Conservation (phyloP, 2,113 vertebrate genomes). For the Rousettus leschenaultii region DNA sequence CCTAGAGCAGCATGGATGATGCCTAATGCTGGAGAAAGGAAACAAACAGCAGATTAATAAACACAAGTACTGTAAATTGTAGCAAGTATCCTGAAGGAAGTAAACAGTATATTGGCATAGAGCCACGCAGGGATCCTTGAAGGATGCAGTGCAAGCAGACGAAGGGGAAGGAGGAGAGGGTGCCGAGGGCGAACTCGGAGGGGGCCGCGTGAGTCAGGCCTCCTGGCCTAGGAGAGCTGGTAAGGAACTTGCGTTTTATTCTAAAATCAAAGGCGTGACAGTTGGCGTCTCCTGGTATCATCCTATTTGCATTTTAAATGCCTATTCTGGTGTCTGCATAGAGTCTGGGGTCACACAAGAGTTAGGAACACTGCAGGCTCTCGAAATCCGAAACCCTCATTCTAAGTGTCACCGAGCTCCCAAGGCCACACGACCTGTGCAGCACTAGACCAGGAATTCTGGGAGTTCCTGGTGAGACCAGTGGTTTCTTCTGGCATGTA, state of each 20-base stretch:
- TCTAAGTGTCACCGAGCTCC: not conserved
- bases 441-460: not conserved
- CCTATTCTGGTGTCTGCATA: not conserved
- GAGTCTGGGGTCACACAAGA: not conserved
- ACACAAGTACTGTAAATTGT: rapidly evolving
- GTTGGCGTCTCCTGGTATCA: not conserved
- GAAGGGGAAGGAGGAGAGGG: not conserved
- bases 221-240: not conserved
- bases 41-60: not conserved
- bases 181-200: not conserved
- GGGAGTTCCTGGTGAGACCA: rapidly evolving
- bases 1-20: not conserved
- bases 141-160: not conserved
- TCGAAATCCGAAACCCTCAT: rapidly evolving
- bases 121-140: not conserved
- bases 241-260: not conserved
- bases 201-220: not conserved
- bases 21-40: not conserved
- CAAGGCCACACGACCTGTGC: not conserved
- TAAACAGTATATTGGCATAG: not conserved
- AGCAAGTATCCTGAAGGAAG: not conserved
- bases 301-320: not conserved
- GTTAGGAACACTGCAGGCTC: rapidly evolving
- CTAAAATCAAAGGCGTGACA: not conserved
- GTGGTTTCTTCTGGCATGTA: not conserved